phyloP scores from a whole-genome alignment of 2,888 invertebrate species.

The Pasiphila rectangulata region DNA sequence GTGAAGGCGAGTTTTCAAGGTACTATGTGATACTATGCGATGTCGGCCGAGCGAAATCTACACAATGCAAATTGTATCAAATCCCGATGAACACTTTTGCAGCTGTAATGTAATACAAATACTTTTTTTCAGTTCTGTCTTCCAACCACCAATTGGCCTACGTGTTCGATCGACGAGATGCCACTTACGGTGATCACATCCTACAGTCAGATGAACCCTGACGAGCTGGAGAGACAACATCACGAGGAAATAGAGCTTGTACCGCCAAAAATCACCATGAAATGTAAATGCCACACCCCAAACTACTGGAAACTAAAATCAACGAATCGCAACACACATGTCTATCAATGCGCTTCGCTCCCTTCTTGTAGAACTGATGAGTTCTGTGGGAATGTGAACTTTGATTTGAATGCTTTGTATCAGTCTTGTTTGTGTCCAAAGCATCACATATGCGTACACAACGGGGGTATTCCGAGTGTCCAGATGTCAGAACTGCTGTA shows the following conservation, averaged over 20 bases:
- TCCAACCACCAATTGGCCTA: slow-evolving; percentile 58
- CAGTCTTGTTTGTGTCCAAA: slow-evolving; percentile 83
- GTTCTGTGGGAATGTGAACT: slow-evolving; percentile 82
- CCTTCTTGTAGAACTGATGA: slow-evolving; percentile 76
- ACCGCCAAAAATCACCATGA: slow-evolving; percentile 66
- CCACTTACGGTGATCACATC: slow-evolving; percentile 59
- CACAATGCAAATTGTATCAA: not conserved
- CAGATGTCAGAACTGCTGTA: slow-evolving; percentile 80
- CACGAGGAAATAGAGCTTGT: slow-evolving; percentile 59
- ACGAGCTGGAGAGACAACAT: slow-evolving; percentile 63
- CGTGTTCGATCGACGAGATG: slow-evolving; percentile 54
- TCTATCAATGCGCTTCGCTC: slow-evolving; percentile 75
- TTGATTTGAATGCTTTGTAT: slow-evolving; percentile 81
- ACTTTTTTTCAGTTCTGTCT: slow-evolving; percentile 74
- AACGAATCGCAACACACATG: slow-evolving; percentile 37
- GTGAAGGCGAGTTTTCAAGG: slow-evolving; percentile 1
- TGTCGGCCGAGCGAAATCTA: not conserved
- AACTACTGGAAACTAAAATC: slow-evolving; percentile 74
- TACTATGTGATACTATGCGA: no score
- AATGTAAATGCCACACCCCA: slow-evolving; percentile 74
- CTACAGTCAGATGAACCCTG: slow-evolving; percentile 59
- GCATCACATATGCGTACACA: slow-evolving; percentile 81
- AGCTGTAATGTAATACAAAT: not conserved
- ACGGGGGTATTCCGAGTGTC: slow-evolving; percentile 61
- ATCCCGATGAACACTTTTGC: no score